Conservation (phyloP, 1,140 invertebrate genomes). For the Drosophila persimilis region DNA sequence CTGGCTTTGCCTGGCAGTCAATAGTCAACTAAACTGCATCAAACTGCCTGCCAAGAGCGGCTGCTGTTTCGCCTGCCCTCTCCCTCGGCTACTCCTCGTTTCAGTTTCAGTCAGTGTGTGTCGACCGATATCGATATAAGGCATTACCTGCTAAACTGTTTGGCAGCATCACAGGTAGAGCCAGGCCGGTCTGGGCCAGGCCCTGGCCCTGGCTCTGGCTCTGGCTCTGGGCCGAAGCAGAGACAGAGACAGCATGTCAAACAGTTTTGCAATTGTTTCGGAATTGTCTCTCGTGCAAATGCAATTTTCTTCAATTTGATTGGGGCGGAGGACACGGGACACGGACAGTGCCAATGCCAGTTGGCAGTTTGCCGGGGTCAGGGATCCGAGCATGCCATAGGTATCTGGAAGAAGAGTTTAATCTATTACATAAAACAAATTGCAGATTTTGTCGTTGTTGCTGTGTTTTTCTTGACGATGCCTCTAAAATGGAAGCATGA, state of each 20-base stretch:
- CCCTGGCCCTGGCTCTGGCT: background rate
- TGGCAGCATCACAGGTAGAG: conserved; percentile 64
- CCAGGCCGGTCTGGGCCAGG: conserved; percentile 4
- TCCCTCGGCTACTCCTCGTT: background rate
- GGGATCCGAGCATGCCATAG: conserved; percentile 12
- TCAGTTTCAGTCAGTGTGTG: background rate
- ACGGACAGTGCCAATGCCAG: conserved; percentile 55
- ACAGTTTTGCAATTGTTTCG: conserved; percentile 81
- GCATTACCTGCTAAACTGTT: conserved; percentile 82
- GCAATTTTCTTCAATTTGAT: conserved; percentile 82
- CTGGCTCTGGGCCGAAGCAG: background rate
- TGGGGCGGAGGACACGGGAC: conserved; percentile 64
- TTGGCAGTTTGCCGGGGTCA: conserved; percentile 57
- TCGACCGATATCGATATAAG: conserved; percentile 75
- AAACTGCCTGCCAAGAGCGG: conserved; percentile 66
- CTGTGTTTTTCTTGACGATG: background rate
- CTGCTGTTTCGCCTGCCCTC: conserved; percentile 23
- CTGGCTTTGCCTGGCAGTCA: conserved; percentile 63
- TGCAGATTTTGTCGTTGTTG: conserved; percentile 66
- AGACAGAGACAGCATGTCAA: conserved; percentile 70
- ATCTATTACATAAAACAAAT: conserved; percentile 73
- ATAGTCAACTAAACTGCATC: conserved; percentile 79
- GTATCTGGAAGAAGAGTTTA: conserved; percentile 62
- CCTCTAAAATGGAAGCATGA: conserved; percentile 65
- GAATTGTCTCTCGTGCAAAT: conserved; percentile 82